A percentile compares a stretch with the other conserved stretches of the same genome.
Evolutionary conservation across 2,113 vertebrate species (phyloP).

Genomic region (Centrocercus urophasianus): DNA sequence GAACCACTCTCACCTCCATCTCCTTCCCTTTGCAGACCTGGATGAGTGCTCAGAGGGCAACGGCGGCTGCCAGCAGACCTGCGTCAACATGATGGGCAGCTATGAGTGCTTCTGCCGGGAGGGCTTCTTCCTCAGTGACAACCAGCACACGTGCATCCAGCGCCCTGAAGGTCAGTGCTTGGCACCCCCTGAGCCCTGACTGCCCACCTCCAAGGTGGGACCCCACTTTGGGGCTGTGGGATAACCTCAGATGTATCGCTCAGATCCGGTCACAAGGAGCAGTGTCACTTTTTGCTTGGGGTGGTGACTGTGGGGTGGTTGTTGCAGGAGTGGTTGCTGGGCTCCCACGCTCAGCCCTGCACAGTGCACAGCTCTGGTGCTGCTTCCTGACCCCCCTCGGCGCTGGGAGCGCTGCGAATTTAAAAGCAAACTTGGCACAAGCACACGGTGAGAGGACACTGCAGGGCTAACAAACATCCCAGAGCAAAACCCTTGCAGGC

Average conservation of each 20-base stretch:
- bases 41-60: conserved; percentile 96
- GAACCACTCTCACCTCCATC: not conserved
- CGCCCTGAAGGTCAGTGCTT: conserved; percentile 89
- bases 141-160: conserved; percentile 99
- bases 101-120: conserved; percentile 96
- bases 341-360: not conserved
- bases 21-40: conserved; percentile 83
- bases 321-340: not conserved
- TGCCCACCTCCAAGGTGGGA: not conserved
- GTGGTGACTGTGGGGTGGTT: no score
- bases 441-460: accelerated
- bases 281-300: not conserved
- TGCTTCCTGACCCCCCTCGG: not conserved
- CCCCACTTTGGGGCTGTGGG: not conserved
- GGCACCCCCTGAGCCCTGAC: accelerated
- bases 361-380: accelerated
- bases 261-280: not conserved
- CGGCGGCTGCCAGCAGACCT: conserved; percentile 96
- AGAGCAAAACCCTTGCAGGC: not conserved
- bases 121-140: conserved; percentile 98
- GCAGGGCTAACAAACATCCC: not conserved
- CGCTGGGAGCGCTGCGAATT: not conserved
- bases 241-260: not conserved
- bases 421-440: not conserved
- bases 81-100: conserved; percentile 99